phyloP scores from a whole-genome alignment of 2,888 invertebrate genomes.

The Drosophila bunnanda region DNA sequence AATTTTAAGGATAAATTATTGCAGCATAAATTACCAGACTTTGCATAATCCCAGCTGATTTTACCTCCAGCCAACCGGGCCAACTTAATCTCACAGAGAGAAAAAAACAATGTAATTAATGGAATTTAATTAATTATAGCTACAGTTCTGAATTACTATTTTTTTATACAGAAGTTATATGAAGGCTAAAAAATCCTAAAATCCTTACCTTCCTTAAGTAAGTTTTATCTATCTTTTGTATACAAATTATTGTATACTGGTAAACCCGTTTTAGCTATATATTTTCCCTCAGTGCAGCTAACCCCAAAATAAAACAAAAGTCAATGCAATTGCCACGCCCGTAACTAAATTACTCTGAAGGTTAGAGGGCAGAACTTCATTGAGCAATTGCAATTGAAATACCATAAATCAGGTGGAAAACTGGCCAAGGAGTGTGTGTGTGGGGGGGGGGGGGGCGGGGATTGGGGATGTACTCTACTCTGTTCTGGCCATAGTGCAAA shows the following conservation, averaged over 20 bases:
- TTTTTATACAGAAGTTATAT: background rate
- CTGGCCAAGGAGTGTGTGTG: background rate
- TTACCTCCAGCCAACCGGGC: background rate
- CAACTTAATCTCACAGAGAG: background rate
- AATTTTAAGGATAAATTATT: conserved; percentile 41
- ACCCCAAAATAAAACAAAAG: conserved; percentile 23
- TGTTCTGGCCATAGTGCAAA: background rate
- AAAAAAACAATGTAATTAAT: background rate
- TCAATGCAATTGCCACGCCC: conserved; percentile 27
- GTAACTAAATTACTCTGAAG: conserved; percentile 25
- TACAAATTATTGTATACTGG: background rate
- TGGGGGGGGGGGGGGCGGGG: background rate
- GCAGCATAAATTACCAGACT: conserved; percentile 30
- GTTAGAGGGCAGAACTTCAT: conserved; percentile 38
- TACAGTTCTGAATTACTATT: background rate
- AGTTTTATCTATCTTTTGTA: too few relatives aligned
- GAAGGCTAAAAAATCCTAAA: background rate
- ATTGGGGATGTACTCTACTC: background rate
- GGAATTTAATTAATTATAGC: background rate
- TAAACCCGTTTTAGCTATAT: background rate
- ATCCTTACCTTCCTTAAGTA: too few relatives aligned
- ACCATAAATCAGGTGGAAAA: conserved; percentile 19
- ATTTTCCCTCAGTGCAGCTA: conserved; percentile 8
- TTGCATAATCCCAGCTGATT: conserved; percentile 39
- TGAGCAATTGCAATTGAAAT: conserved; percentile 29